Percentiles rank a stretch among this genome's conserved stretches.
phyloP scores from a whole-genome alignment of 2,113 vertebrate species.

The Cynopterus brachyotis region DNA sequence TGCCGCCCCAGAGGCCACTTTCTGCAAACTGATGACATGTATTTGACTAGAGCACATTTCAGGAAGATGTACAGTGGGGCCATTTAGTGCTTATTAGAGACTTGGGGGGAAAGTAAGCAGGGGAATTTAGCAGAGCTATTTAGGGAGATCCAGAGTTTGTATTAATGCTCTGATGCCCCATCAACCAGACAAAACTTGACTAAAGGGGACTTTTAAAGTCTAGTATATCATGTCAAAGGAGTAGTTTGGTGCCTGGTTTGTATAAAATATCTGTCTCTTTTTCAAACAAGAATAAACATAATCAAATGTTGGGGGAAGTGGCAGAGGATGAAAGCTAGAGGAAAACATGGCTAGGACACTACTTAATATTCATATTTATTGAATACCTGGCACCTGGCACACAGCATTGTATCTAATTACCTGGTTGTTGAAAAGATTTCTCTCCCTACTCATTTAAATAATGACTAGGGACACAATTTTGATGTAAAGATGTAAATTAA shows the following conservation, averaged over 20 bases:
- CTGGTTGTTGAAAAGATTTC: neutral
- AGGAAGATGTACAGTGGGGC: neutral
- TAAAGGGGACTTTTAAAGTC: conserved; percentile 7
- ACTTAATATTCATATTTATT: neutral
- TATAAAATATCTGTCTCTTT: neutral
- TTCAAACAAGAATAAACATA: conserved; percentile 18
- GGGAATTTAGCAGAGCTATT: neutral
- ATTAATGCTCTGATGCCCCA: neutral
- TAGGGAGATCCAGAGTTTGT: neutral
- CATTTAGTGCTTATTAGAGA: neutral
- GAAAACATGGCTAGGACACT: neutral
- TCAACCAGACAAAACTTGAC: neutral
- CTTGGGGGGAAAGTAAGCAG: neutral
- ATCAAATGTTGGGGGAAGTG: neutral
- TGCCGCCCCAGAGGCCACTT: neutral
- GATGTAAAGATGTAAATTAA: conserved; percentile 1
- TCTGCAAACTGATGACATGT: neutral
- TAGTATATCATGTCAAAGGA: neutral
- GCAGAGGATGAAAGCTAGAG: neutral
- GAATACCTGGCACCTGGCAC: neutral
- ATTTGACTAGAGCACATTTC: neutral
- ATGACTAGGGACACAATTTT: neutral
- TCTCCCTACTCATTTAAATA: neutral
- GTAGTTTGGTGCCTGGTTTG: neutral
- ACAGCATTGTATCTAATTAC: neutral